A percentile compares a stretch with the other conserved stretches of the same genome.
Evolutionary conservation across 1,140 invertebrate genomes (phyloP).

Genomic region (Rhyacophila brunnea): DNA sequence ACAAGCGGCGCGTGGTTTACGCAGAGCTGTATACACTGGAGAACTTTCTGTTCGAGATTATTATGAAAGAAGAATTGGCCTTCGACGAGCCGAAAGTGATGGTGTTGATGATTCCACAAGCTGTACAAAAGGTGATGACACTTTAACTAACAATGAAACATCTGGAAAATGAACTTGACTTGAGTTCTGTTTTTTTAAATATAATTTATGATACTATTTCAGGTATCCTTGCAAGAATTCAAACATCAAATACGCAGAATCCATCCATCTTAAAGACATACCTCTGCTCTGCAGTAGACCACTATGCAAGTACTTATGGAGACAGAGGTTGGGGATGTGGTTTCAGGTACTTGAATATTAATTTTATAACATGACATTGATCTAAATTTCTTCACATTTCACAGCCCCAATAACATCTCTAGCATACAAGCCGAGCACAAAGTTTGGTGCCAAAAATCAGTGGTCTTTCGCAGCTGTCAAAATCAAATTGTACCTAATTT

Average conservation of each 20-base stretch:
- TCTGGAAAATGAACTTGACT: too few relatives aligned
- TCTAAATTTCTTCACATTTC: too few relatives aligned
- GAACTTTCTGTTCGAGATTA: slow-evolving; percentile 83
- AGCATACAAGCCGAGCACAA: too few relatives aligned
- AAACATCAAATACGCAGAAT: slow-evolving; percentile 65
- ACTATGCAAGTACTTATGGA: slow-evolving; percentile 84
- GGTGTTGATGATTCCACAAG: slow-evolving; percentile 83
- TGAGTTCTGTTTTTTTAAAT: too few relatives aligned
- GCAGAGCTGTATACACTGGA: slow-evolving; percentile 79
- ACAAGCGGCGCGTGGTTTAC: slow-evolving; percentile 79
- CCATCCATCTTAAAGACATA: slow-evolving; percentile 67
- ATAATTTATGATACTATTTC: slow-evolving; percentile 38
- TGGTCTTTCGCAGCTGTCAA: too few relatives aligned
- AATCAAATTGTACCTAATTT: too few relatives aligned
- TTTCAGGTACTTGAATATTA: slow-evolving; percentile 51
- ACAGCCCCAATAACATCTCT: too few relatives aligned
- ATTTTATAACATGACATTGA: background rate
- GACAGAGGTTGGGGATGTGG: slow-evolving; percentile 91
- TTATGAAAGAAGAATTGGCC: slow-evolving; percentile 76
- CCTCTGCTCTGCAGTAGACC: slow-evolving; percentile 77
- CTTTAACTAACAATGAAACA: background rate
- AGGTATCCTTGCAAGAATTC: slow-evolving; percentile 73
- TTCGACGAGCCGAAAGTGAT: slow-evolving; percentile 70
- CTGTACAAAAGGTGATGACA: slow-evolving; percentile 55
- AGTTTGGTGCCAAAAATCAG: too few relatives aligned